Evolutionary conservation across 2,888 invertebrate genomes (phyloP).

Genomic region (Acronicta leporina): DNA sequence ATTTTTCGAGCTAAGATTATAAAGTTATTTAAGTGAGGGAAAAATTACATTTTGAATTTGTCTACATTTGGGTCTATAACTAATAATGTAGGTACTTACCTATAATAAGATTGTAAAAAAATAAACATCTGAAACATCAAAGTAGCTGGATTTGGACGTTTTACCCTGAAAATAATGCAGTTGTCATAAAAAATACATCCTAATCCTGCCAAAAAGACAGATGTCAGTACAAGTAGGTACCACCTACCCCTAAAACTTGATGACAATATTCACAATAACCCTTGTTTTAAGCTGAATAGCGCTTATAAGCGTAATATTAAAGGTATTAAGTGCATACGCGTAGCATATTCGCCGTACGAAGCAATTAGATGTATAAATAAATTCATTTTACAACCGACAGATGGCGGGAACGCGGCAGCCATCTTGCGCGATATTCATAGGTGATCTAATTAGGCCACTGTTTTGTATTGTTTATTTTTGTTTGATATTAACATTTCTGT

Average conservation of each 20-base stretch:
- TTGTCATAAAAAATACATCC: slow-evolving; percentile 4
- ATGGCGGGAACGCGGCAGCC: slow-evolving; percentile 81
- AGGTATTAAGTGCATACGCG: slow-evolving; percentile 85
- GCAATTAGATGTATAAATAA: slow-evolving; percentile 88
- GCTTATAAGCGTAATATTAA: slow-evolving; percentile 81
- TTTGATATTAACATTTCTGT: slow-evolving; percentile 62
- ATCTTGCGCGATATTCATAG: slow-evolving; percentile 82
- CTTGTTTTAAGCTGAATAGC: slow-evolving; percentile 78
- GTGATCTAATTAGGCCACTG: slow-evolving; percentile 79
- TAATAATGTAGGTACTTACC: no score
- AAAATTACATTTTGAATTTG: no score
- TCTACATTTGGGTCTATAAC: no score
- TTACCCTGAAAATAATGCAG: no score
- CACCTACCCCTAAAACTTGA: slow-evolving; percentile 75
- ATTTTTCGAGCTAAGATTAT: no score
- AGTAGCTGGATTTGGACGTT: no score
- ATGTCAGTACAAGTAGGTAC: slow-evolving; percentile 62
- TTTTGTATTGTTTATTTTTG: slow-evolving; percentile 72
- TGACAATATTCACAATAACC: slow-evolving; percentile 73
- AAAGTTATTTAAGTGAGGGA: no score
- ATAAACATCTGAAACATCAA: no score
- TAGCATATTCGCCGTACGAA: slow-evolving; percentile 74
- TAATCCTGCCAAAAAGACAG: slow-evolving; percentile 58
- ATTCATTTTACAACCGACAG: slow-evolving; percentile 85
- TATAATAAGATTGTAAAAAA: no score